Evolutionary conservation across 1,140 invertebrate genomes (phyloP).

Genomic region (Protaetia brevitarsis): DNA sequence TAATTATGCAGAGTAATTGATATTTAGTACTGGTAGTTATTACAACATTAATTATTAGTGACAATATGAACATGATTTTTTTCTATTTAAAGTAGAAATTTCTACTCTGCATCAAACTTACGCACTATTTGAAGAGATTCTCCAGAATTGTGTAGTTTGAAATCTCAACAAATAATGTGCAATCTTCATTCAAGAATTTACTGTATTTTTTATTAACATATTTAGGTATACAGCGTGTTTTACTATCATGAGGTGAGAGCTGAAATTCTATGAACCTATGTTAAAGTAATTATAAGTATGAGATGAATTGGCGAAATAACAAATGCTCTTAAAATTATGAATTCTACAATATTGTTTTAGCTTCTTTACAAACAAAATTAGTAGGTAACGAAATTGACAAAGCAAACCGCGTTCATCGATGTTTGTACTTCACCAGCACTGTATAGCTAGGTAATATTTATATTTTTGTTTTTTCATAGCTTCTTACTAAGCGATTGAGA

Average conservation of each 20-base stretch:
- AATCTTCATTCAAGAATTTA: not conserved
- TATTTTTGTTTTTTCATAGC: no score
- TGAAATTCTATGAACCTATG: not conserved
- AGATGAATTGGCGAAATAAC: not conserved
- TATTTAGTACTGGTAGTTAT: not conserved
- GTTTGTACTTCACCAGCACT: not conserved
- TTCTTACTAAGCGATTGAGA: no score
- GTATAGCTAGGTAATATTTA: no score
- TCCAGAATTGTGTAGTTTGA: no score
- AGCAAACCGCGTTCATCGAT: constrained; percentile 14
- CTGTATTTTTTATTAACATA: not conserved
- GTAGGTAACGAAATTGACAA: not conserved
- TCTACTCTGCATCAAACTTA: no score
- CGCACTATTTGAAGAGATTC: no score
- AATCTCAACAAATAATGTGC: no score
- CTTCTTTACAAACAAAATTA: not conserved
- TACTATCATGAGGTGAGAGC: not conserved
- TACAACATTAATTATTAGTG: not conserved
- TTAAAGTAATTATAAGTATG: not conserved
- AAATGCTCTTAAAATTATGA: not conserved
- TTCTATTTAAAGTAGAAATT: no score
- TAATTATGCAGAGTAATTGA: not conserved
- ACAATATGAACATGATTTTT: no score
- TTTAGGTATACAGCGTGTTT: constrained; percentile 11
- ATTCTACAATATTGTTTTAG: not conserved